Base-by-base conservation (phyloP, 1,140 invertebrate genomes). In the Drosophila bocqueti region DNA sequence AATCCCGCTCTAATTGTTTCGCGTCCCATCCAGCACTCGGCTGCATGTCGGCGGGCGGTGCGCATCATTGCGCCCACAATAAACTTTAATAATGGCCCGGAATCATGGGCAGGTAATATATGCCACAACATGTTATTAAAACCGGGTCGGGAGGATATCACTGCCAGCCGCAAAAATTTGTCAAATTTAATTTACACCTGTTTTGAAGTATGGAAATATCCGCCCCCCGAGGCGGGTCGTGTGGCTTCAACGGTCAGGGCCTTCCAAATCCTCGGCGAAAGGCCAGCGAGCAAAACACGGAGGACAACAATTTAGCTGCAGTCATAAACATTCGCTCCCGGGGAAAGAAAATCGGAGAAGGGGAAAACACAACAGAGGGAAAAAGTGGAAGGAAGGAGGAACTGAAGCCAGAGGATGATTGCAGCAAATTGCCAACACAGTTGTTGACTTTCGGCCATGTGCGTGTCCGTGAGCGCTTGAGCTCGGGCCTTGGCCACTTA, bases 371-470 rank as follows among this genome's bases (percentile, higher is more conserved):
- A 24, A 40, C 11, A n/a, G 10, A 46, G 45, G 45, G 31, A 24
- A 24, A 55, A 38, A 55, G 5, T 16, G 18, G 18, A 24, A 34
- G 61, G 36, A 42, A 43, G 31, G 63, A 38, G 31, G 26, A 26
- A 1, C 57, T 16, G 38, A 40, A 34, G 26, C 46, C 24, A 46
- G 67, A 46, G 63, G 66, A 78, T 82, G 83, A 86, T 86, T 85
- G 83, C 83, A 62, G 72, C 77, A 83, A 89, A 83, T 87, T 80
- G 83, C 62, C 65, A 64, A 63, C 71, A 47, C 67, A 66, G 65
- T 74, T 85, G 69, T 81, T 81, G 74, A 75, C 63, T 75, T 83
- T 78, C 58, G 40, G 45, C 63, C 46, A 60, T 65, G 55, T 54
- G 49, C 54, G 43, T 69, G 50, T 59, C 40, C 43, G 26, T 65